phyloP scores from a whole-genome alignment of 1,140 invertebrate species.

The Lethocerus indicus region DNA sequence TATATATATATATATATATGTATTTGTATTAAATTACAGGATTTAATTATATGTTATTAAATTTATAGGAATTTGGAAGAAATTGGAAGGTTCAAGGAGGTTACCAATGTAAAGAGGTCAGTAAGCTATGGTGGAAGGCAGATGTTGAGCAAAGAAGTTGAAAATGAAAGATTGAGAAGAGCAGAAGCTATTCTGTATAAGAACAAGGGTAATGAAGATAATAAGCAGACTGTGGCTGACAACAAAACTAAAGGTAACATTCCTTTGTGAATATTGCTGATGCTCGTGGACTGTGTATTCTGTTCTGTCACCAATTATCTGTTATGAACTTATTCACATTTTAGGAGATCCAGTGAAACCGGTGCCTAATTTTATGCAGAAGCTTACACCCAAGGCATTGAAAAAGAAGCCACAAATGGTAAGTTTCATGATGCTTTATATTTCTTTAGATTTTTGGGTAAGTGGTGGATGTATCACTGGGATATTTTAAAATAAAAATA shows the following conservation, averaged over 20 bases:
- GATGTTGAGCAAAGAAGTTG: conserved; percentile 57
- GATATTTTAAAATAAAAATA: too few relatives aligned
- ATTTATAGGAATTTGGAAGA: conserved; percentile 28
- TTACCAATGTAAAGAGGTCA: conserved; percentile 19
- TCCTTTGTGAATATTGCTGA: too few relatives aligned
- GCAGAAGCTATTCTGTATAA: conserved; percentile 11
- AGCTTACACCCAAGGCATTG: conserved; percentile 34
- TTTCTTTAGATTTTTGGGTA: background rate
- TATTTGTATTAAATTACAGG: conserved; percentile 6
- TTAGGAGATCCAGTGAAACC: conserved; percentile 6
- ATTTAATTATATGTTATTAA: conserved; percentile 7
- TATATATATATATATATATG: background rate
- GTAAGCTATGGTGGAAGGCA: conserved; percentile 34
- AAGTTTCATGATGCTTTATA: conserved; percentile 8
- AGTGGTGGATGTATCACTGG: too few relatives aligned
- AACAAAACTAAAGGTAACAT: too few relatives aligned
- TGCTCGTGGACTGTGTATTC: too few relatives aligned
- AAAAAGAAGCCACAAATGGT: conserved; percentile 25
- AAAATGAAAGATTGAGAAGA: conserved; percentile 47
- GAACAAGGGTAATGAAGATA: conserved; percentile 20
- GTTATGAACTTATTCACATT: too few relatives aligned
- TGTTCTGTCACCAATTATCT: too few relatives aligned
- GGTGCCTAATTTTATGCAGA: conserved; percentile 45
- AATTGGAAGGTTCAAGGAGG: conserved; percentile 21
- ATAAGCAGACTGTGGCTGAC: too few relatives aligned